Evolutionary conservation across 2,888 invertebrate genomes (phyloP).

Genomic region (Elegia similella): DNA sequence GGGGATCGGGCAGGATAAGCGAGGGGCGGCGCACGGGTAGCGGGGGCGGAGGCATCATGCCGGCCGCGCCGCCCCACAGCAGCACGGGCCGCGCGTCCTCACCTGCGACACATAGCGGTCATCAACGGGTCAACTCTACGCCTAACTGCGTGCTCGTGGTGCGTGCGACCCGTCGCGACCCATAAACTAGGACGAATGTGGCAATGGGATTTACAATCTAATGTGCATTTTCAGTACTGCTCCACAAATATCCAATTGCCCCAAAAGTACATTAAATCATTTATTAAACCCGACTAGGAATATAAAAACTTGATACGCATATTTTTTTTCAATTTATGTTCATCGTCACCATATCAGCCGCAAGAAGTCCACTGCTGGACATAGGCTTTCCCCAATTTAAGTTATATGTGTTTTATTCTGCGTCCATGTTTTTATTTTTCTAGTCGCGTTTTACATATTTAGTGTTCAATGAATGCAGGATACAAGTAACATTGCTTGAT

Average conservation of each 20-base stretch:
- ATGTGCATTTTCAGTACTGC: not conserved
- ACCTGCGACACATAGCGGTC: slow-evolving; percentile 48
- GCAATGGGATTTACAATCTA: not conserved
- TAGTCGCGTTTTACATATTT: not conserved
- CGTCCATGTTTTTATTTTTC: no score
- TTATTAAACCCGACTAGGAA: not conserved
- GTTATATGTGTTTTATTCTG: no score
- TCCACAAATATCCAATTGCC: not conserved
- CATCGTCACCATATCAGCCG: no score
- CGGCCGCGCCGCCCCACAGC: slow-evolving; percentile 58
- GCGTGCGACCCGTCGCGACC: slow-evolving; percentile 9
- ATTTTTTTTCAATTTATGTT: no score
- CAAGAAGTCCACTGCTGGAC: no score
- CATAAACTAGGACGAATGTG: not conserved
- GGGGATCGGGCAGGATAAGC: slow-evolving; percentile 80
- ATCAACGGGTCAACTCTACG: not conserved
- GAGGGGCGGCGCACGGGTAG: slow-evolving; percentile 84
- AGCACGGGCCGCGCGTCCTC: slow-evolving; percentile 57
- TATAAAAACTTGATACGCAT: no score
- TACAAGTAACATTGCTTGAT: not conserved
- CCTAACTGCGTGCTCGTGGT: slow-evolving; percentile 18
- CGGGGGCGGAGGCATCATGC: slow-evolving; percentile 82
- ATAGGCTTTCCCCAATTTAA: no score
- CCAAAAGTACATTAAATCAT: not conserved
- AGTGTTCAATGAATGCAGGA: not conserved